Evolutionary conservation across 2,888 invertebrate genomes (phyloP).

Genomic region (Noctua janthina): DNA sequence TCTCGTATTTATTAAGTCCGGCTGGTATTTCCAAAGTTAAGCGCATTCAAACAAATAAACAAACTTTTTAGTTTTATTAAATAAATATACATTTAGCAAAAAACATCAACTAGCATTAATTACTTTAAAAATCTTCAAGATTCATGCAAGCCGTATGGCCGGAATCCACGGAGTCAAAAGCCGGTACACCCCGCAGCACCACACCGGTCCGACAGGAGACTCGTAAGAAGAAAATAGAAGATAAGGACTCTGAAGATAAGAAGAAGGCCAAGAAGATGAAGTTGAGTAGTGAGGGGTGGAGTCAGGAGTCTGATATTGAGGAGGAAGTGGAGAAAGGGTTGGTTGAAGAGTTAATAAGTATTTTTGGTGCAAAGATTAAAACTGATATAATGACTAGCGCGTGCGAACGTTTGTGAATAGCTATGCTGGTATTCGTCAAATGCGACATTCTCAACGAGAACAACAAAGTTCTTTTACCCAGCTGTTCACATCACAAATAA

Average conservation of each 20-base stretch:
- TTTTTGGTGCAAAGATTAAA: background rate
- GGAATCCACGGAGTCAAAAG: conserved; percentile 75
- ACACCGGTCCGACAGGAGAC: conserved; percentile 69
- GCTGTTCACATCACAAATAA: no score
- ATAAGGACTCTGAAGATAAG: conserved; percentile 71
- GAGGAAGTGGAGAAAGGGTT: conserved; percentile 79
- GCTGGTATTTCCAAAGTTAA: background rate
- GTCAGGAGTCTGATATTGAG: conserved; percentile 85
- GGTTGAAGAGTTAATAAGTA: background rate
- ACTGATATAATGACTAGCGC: background rate
- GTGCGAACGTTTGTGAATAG: no score
- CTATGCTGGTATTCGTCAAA: background rate
- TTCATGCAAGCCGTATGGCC: conserved; percentile 89
- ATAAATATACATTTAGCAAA: background rate
- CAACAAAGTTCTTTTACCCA: no score
- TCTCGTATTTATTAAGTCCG: background rate
- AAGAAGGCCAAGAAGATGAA: conserved; percentile 80
- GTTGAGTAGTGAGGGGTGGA: conserved; percentile 84
- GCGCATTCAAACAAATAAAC: background rate
- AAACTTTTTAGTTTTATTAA: no score
- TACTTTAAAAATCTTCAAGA: conserved; percentile 62
- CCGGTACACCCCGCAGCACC: conserved; percentile 74
- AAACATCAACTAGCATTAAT: background rate
- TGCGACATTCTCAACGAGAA: background rate
- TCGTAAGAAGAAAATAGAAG: conserved; percentile 69